Evolutionary conservation across 2,113 vertebrate species (phyloP).

Genomic region (Erpornis zantholeuca): DNA sequence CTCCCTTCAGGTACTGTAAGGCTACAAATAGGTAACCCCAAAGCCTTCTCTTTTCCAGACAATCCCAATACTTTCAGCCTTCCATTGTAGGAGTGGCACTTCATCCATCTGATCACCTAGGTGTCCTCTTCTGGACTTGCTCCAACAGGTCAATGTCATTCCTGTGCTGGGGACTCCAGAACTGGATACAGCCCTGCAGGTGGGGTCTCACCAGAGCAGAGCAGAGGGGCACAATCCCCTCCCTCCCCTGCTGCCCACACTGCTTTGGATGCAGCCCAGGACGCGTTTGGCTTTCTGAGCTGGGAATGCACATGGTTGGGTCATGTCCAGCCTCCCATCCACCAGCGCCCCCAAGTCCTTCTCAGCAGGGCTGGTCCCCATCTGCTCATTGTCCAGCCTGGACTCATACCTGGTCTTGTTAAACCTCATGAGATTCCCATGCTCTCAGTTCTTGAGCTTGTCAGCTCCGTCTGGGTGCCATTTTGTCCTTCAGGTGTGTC

Average conservation of each 20-base stretch:
- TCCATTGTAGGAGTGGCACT: neutral
- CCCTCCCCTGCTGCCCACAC: fast-evolving
- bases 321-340: neutral
- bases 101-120: neutral
- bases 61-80: neutral
- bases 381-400: neutral
- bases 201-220: neutral
- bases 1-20: neutral
- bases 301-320: neutral
- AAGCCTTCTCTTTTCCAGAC: neutral
- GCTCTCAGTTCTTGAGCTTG: neutral
- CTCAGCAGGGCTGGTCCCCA: neutral
- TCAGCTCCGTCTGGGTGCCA: neutral
- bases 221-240: neutral
- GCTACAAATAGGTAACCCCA: neutral
- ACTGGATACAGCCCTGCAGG: neutral
- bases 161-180: neutral
- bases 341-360: neutral
- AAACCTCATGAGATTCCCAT: neutral
- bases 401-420: neutral
- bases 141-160: fast-evolving
- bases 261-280: neutral
- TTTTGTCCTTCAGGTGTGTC: neutral
- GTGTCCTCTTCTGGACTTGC: neutral
- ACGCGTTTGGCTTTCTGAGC: fast-evolving